Evolutionary conservation across 2,113 vertebrate species (phyloP).

Genomic region (Corynorhinus townsendii): DNA sequence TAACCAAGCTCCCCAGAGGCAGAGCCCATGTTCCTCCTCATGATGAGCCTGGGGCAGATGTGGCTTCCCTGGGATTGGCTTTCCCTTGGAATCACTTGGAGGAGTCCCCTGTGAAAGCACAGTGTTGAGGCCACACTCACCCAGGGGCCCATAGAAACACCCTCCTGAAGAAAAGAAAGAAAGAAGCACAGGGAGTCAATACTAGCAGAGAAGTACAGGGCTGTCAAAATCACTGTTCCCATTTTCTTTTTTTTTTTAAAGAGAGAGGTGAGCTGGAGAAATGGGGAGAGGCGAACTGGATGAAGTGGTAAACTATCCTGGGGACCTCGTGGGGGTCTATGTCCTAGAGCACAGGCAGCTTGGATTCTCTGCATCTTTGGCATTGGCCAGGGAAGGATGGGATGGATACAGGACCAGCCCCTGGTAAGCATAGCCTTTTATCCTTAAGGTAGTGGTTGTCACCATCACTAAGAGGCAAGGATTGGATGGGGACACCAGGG

Average conservation of each 20-base stretch:
- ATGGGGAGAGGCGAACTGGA: background rate
- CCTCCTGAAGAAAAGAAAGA: background rate
- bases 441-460: background rate
- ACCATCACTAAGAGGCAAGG: background rate
- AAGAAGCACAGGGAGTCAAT: background rate
- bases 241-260: background rate
- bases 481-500: background rate
- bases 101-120: background rate
- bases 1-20: background rate
- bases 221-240: background rate
- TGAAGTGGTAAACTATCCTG: background rate
- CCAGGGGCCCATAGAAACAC: background rate
- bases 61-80: background rate
- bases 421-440: background rate
- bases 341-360: background rate
- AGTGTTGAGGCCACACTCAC: background rate
- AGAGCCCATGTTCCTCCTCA: background rate
- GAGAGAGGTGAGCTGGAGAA: background rate
- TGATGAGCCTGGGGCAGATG: background rate
- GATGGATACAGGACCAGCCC: background rate
- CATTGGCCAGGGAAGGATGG: background rate
- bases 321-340: background rate
- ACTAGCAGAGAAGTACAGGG: background rate
- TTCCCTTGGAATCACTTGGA: background rate
- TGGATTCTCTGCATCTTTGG: background rate